Percentiles rank a stretch among this genome's conserved stretches.
phyloP scores from a whole-genome alignment of 2,113 vertebrate species.

The Chinchilla lanigera region DNA sequence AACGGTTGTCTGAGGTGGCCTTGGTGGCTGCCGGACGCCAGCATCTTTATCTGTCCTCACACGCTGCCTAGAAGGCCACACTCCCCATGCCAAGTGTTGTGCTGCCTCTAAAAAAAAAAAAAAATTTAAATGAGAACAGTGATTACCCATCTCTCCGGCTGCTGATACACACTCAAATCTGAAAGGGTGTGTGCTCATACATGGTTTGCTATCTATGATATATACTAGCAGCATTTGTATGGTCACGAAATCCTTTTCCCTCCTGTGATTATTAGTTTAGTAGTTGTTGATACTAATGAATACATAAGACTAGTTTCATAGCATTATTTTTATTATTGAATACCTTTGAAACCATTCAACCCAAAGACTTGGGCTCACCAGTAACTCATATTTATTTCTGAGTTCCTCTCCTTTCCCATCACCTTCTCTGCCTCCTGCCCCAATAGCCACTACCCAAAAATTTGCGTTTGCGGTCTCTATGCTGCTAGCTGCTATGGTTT shows the following conservation, averaged over 20 bases:
- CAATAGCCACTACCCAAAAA: neutral
- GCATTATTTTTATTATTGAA: neutral
- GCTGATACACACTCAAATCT: neutral
- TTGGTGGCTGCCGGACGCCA: neutral
- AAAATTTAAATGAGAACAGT: neutral
- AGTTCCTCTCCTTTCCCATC: neutral
- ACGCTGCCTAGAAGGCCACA: neutral
- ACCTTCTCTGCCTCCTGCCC: neutral
- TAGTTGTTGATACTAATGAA: constrained; percentile 5
- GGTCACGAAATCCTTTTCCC: neutral
- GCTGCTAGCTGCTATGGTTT: neutral
- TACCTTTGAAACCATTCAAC: neutral
- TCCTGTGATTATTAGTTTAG: constrained; percentile 17
- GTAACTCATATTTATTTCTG: neutral
- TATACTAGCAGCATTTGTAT: neutral
- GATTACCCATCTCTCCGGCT: neutral
- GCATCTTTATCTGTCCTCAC: constrained; percentile 44
- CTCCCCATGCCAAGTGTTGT: neutral
- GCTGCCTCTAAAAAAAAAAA: neutral
- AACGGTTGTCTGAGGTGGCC: constrained; percentile 25
- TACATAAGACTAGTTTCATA: neutral
- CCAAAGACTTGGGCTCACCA: neutral
- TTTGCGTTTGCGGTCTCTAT: neutral
- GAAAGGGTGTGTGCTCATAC: neutral
- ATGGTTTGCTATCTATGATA: neutral